phyloP scores from a whole-genome alignment of 2,888 invertebrate genomes.

The Hermodice carunculata region DNA sequence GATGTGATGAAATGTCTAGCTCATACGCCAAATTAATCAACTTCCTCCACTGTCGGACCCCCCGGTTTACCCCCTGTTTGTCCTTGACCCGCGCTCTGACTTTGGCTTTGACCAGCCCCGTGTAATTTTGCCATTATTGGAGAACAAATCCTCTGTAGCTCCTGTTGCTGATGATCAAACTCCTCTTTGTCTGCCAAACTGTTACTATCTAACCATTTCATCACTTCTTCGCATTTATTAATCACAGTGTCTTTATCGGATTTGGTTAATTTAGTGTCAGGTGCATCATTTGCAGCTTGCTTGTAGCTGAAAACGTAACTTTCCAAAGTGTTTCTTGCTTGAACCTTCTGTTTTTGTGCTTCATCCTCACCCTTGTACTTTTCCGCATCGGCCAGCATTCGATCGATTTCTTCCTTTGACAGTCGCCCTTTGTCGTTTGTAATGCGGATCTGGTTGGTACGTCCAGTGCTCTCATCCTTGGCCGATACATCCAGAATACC shows the following conservation, averaged over 20 bases:
- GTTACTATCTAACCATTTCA: constrained; percentile 86
- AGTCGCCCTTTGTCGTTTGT: constrained; percentile 84
- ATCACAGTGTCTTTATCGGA: constrained; percentile 79
- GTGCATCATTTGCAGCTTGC: constrained; percentile 73
- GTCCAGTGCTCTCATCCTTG: constrained; percentile 81
- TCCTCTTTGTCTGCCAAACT: constrained; percentile 83
- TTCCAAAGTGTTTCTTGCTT: constrained; percentile 58
- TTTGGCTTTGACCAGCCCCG: no score
- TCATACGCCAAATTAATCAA: no score
- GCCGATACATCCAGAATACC: constrained; percentile 76
- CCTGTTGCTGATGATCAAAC: constrained; percentile 82
- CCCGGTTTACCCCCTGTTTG: no score
- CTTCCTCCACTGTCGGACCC: constrained; percentile 75
- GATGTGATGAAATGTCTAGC: no score
- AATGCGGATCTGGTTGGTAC: constrained; percentile 84
- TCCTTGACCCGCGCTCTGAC: no score
- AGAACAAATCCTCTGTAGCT: constrained; percentile 81
- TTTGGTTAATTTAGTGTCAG: constrained; percentile 72
- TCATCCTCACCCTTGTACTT: constrained; percentile 58
- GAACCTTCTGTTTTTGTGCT: constrained; percentile 51
- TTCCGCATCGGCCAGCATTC: constrained; percentile 71
- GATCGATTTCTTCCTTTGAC: constrained; percentile 86
- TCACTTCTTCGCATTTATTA: constrained; percentile 74
- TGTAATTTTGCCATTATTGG: constrained; percentile 79
- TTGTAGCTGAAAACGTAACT: constrained; percentile 69